phyloP scores from a whole-genome alignment of 2,113 vertebrate genomes.

The Malaclemys terrapin region DNA sequence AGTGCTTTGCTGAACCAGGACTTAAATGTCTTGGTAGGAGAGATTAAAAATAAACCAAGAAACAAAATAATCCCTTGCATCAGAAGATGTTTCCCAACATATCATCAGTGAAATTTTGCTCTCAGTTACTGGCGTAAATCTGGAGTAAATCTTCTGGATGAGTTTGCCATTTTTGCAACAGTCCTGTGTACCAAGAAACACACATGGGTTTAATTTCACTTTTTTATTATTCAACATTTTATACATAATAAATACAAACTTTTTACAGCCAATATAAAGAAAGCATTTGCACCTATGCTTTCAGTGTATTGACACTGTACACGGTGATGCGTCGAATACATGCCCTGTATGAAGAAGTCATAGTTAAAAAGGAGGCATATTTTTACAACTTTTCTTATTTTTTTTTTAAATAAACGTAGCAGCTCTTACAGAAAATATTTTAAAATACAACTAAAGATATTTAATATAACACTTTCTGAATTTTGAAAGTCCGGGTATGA shows the following conservation, averaged over 20 bases:
- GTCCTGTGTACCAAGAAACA: background rate
- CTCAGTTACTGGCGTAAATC: fast-evolving
- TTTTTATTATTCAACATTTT: constrained; percentile 99
- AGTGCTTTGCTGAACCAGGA: fast-evolving
- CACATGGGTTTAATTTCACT: constrained; percentile 62
- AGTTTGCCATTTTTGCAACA: fast-evolving
- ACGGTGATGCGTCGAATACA: constrained; percentile 64
- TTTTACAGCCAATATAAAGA: constrained; percentile 97
- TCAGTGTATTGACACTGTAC: constrained; percentile 85
- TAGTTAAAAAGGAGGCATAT: constrained; percentile 81
- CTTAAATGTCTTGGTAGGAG: background rate
- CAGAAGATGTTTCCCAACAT: background rate
- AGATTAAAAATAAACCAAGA: fast-evolving
- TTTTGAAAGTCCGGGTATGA: constrained; percentile 64
- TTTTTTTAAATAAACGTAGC: constrained; percentile 87
- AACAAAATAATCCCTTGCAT: fast-evolving
- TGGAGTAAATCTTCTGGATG: fast-evolving
- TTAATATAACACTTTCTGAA: constrained; percentile 81
- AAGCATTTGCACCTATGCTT: constrained; percentile 85
- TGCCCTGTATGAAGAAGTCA: constrained; percentile 79
- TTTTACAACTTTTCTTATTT: constrained; percentile 81
- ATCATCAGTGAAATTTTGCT: background rate
- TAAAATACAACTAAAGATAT: constrained; percentile 84
- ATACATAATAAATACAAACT: constrained; percentile 99
- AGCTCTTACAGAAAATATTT: constrained; percentile 87